A percentile compares a stretch with the other conserved stretches of the same genome.
Conservation (phyloP, 37 sponge, comb jelly and placozoan species). For the Aphrocallistes beatrix region DNA sequence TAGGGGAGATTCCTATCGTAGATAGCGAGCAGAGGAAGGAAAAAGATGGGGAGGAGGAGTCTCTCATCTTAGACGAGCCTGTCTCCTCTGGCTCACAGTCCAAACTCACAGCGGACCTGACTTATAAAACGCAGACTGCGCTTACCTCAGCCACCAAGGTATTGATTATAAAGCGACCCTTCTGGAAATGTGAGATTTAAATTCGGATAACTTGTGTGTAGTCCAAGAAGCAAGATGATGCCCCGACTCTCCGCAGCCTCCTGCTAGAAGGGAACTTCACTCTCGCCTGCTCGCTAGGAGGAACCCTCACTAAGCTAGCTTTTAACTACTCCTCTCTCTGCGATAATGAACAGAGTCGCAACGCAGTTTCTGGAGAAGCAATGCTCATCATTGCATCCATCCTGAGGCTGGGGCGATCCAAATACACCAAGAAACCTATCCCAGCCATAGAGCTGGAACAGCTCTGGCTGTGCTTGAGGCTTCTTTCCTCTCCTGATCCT, state of each 20-base stretch:
- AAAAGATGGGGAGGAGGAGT: slow-evolving; percentile 50
- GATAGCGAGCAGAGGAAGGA: slow-evolving; percentile 86
- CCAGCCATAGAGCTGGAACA: slow-evolving; percentile 17
- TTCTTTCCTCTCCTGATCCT: slow-evolving; percentile 5
- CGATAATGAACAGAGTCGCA: slow-evolving; percentile 40
- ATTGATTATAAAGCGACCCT: too few relatives aligned
- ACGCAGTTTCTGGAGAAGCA: slow-evolving; percentile 72
- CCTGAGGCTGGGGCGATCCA: slow-evolving; percentile 80
- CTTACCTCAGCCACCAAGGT: slow-evolving; percentile 39
- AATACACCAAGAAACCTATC: slow-evolving; percentile 71
- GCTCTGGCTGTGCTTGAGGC: neutral
- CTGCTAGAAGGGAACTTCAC: slow-evolving; percentile 94
- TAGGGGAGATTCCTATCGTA: slow-evolving; percentile 95
- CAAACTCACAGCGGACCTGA: slow-evolving; percentile 85
- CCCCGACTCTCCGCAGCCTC: slow-evolving; percentile 68
- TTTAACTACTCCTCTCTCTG: slow-evolving; percentile 48
- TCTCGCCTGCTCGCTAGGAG: slow-evolving; percentile 71
- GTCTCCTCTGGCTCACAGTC: neutral
- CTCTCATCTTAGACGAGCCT: neutral
- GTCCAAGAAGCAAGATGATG: slow-evolving; percentile 19
- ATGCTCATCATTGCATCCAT: slow-evolving; percentile 91
- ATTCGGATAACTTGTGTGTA: too few relatives aligned
- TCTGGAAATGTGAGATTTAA: slow-evolving; percentile 42
- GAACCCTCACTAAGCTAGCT: slow-evolving; percentile 83
- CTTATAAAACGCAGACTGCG: slow-evolving; percentile 92